These are phyloP conservation scores for Rhopalosiphum maidis DNA, from an alignment of 1,140 invertebrate species.

Conservation along the genomic window DNA sequence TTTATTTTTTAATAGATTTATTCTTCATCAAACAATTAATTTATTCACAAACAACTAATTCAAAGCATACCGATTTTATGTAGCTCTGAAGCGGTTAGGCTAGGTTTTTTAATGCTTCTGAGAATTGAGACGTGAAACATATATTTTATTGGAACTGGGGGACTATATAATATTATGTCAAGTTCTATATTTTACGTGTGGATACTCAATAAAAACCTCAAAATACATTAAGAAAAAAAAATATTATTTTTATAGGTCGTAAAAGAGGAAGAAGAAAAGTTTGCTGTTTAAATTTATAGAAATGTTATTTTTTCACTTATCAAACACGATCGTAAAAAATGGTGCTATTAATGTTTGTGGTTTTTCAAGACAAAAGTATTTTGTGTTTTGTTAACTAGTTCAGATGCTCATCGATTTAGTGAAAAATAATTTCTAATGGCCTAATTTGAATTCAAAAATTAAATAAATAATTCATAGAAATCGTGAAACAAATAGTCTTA, in stretches of 20 bases:
- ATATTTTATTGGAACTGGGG: background rate
- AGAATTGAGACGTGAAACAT: background rate
- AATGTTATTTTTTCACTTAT: conserved; percentile 7
- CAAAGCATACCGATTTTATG: background rate
- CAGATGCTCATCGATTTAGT: background rate
- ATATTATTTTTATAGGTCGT: conserved; percentile 11
- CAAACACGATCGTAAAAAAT: conserved; percentile 16
- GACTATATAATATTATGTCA: background rate
- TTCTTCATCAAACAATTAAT: background rate
- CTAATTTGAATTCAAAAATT: background rate
- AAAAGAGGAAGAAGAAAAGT: background rate
- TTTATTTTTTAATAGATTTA: background rate
- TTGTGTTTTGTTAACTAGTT: conserved; percentile 22
- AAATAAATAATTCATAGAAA: conserved; percentile 12
- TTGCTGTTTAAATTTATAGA: background rate
- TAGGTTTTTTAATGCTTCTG: background rate
- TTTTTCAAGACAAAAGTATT: background rate
- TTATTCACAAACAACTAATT: background rate
- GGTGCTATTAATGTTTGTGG: background rate
- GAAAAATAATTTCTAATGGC: conserved; percentile 22
- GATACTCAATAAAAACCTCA: background rate
- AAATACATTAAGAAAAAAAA: background rate
- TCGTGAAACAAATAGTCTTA: background rate
- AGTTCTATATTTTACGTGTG: background rate
- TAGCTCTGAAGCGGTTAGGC: background rate